A percentile compares a stretch with the other conserved stretches of the same genome.
phyloP scores from a whole-genome alignment of 64 coral and sea anemone species.

The Pocillopora verrucosa region DNA sequence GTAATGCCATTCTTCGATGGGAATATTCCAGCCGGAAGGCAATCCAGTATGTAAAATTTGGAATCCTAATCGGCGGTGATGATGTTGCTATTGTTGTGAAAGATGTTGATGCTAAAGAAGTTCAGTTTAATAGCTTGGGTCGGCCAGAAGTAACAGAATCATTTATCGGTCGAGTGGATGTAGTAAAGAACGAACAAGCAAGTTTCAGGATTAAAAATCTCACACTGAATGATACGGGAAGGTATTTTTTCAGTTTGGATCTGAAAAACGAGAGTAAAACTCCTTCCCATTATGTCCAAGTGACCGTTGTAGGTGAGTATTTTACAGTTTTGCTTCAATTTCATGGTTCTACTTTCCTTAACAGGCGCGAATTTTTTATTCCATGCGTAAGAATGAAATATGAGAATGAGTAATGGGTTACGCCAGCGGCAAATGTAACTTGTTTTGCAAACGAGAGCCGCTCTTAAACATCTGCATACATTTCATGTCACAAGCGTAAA shows the following conservation, averaged over 20 bases:
- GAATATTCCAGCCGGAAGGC: neutral
- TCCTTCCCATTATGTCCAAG: neutral
- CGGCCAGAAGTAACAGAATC: neutral
- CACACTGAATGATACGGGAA: neutral
- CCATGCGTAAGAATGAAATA: too few relatives aligned
- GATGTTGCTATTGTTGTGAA: conserved; percentile 6
- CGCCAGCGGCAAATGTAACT: too few relatives aligned
- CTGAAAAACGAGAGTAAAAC: neutral
- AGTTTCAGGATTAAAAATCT: conserved; percentile 25
- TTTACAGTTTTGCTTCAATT: neutral
- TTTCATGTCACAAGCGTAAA: too few relatives aligned
- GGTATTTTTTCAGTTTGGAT: neutral
- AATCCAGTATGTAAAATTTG: neutral
- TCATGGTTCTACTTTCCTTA: too few relatives aligned
- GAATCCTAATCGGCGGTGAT: neutral
- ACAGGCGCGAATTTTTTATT: too few relatives aligned
- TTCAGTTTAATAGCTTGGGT: neutral
- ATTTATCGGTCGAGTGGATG: neutral
- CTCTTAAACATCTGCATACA: too few relatives aligned
- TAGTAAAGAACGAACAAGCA: conserved; percentile 1
- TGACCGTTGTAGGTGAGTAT: conserved; percentile 29
- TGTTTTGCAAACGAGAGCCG: too few relatives aligned
- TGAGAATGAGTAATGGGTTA: too few relatives aligned
- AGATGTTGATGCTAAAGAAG: neutral
- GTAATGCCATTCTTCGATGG: conserved; percentile 12